These are phyloP conservation scores for Mycalesis mineus DNA, from an alignment of 2,888 invertebrate species.

Conservation along the genomic window DNA sequence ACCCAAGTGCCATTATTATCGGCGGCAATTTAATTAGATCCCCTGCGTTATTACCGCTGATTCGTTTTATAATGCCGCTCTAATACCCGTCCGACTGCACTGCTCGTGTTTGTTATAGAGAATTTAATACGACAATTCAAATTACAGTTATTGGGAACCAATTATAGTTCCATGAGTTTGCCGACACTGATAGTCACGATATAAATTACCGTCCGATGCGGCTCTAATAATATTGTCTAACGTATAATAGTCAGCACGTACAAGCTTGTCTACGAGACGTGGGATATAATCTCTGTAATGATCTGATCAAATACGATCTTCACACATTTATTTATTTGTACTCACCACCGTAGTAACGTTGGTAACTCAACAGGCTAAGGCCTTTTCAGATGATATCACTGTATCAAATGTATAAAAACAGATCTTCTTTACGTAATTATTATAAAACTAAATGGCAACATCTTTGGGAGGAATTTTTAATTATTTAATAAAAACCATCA, in stretches of 20 bases:
- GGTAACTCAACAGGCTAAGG: too few species aligned
- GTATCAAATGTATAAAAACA: too few species aligned
- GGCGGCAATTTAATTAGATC: constrained; percentile 77
- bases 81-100: constrained; percentile 54
- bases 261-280: constrained; percentile 13
- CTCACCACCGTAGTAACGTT: neutral
- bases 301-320: constrained; percentile 15
- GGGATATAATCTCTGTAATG: constrained; percentile 16
- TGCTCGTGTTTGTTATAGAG: constrained; percentile 39
- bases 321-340: constrained; percentile 12
- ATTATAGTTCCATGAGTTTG: constrained; percentile 35
- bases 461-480: too few species aligned
- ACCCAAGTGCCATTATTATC: constrained; percentile 71
- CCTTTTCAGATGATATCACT: neutral
- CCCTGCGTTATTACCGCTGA: constrained; percentile 74
- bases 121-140: constrained; percentile 45
- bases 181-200: constrained; percentile 31
- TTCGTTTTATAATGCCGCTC: constrained; percentile 71
- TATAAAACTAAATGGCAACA: too few species aligned
- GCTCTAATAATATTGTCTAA: constrained; percentile 34
- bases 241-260: constrained; percentile 23
- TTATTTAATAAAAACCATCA: too few species aligned
- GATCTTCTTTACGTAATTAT: too few species aligned
- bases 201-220: constrained; percentile 32
- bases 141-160: constrained; percentile 46